phyloP scores from a whole-genome alignment of 2,797 vertebrate species.

The Carapus acus region DNA sequence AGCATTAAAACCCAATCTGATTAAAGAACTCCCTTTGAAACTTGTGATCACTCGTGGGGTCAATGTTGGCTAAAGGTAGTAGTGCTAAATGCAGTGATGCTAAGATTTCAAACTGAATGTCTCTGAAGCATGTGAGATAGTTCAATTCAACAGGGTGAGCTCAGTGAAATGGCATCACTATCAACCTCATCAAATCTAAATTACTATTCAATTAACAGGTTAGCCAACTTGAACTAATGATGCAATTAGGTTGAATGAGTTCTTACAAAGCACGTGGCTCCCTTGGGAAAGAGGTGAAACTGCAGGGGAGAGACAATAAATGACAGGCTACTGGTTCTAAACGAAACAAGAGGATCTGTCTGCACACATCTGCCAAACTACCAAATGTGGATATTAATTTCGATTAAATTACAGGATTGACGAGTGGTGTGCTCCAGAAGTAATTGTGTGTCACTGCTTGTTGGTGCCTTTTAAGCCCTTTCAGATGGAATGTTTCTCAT shows the following conservation, averaged over 20 bases:
- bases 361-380: too few species aligned
- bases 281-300: constrained; percentile 67
- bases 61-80: too few species aligned
- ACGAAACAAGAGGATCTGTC: constrained; percentile 22
- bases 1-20: too few species aligned
- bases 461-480: background rate
- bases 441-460: constrained; percentile 4
- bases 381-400: too few species aligned
- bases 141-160: too few species aligned
- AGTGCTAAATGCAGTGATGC: too few species aligned
- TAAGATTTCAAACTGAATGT: too few species aligned
- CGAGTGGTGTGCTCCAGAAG: background rate
- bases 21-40: too few species aligned
- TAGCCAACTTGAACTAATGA: constrained; percentile 75
- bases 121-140: too few species aligned
- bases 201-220: constrained; percentile 75
- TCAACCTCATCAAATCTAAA: constrained; percentile 56
- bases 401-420: too few species aligned
- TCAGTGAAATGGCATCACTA: too few species aligned
- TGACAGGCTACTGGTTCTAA: constrained; percentile 47
- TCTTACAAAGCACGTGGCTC: constrained; percentile 67
- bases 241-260: constrained; percentile 75
- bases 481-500: constrained; percentile 2
- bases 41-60: too few species aligned
- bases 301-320: constrained; percentile 62